phyloP scores from a whole-genome alignment of 1,140 invertebrate genomes.

The Drosophila rufa region DNA sequence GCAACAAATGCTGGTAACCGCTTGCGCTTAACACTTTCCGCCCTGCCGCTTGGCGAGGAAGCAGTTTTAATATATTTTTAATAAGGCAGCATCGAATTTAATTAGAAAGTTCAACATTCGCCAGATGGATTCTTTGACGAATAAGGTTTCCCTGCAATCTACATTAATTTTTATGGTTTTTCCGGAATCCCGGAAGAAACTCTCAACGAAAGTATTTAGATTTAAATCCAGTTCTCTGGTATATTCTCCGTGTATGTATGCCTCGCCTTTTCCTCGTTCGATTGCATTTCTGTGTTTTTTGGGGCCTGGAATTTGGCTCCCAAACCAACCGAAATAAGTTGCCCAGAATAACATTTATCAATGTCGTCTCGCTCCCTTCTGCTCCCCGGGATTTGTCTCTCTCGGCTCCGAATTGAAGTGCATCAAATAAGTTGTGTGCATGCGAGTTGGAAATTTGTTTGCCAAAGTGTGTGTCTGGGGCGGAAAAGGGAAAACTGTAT shows the following conservation, averaged over 20 bases:
- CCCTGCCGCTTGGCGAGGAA: not conserved
- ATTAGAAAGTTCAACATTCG: conserved; percentile 52
- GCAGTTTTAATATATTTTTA: conserved; percentile 60
- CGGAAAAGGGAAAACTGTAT: conserved; percentile 12
- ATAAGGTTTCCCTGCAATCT: not conserved
- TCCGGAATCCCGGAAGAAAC: not conserved
- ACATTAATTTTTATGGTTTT: not conserved
- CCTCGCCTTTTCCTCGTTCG: not conserved
- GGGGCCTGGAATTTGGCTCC: conserved; percentile 11
- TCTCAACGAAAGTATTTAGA: not conserved
- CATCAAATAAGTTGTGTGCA: conserved; percentile 62
- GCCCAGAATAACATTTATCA: conserved; percentile 67
- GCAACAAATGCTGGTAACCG: conserved; percentile 63
- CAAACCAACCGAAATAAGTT: conserved; percentile 37
- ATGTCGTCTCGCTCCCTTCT: conserved; percentile 30
- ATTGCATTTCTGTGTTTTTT: conserved; percentile 24
- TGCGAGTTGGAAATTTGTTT: conserved; percentile 66
- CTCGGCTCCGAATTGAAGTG: conserved; percentile 45
- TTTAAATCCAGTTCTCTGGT: not conserved
- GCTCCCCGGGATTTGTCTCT: conserved; percentile 16
- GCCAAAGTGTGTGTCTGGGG: conserved; percentile 23
- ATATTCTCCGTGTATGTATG: conserved; percentile 2
- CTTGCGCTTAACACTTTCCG: conserved; percentile 70
- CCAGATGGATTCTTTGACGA: conserved; percentile 28
- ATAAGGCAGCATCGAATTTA: conserved; percentile 54